A percentile compares a stretch with the other conserved stretches of the same genome.
Evolutionary conservation across 1,140 invertebrate species (phyloP).

Genomic region (Calycopis cecrops): DNA sequence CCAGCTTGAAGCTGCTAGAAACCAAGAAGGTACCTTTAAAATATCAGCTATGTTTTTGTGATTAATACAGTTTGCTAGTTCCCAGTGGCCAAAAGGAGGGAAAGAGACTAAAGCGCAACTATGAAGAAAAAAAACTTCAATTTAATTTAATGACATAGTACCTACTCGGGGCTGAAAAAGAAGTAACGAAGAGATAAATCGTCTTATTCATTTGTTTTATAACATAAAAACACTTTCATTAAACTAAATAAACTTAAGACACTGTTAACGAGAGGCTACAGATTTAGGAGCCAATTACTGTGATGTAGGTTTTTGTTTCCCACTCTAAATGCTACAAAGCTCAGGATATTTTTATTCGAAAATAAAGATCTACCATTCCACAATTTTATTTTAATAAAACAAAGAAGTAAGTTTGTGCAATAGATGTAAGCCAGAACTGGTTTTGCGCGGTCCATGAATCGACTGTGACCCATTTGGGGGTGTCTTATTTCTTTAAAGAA

Average conservation of each 20-base stretch:
- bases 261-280: constrained; percentile 28
- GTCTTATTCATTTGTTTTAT: neutral
- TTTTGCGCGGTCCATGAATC: no score
- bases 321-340: constrained; percentile 30
- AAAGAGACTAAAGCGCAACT: no score
- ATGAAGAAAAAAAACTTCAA: neutral
- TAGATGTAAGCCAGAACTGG: neutral
- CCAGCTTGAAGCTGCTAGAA: no score
- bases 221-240: constrained; percentile 12
- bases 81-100: no score
- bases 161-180: neutral
- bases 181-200: constrained; percentile 11
- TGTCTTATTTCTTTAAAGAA: no score
- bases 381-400: no score
- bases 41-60: no score
- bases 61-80: no score
- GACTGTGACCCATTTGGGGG: no score
- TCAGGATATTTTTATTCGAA: constrained; percentile 31
- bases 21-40: no score
- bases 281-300: constrained; percentile 39
- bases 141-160: neutral
- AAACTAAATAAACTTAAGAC: constrained; percentile 20
- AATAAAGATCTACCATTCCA: constrained; percentile 34
- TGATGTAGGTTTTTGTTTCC: constrained; percentile 31
- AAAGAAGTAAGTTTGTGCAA: no score